phyloP scores from a whole-genome alignment of 2,797 vertebrate genomes.

The Mergus octosetaceus region DNA sequence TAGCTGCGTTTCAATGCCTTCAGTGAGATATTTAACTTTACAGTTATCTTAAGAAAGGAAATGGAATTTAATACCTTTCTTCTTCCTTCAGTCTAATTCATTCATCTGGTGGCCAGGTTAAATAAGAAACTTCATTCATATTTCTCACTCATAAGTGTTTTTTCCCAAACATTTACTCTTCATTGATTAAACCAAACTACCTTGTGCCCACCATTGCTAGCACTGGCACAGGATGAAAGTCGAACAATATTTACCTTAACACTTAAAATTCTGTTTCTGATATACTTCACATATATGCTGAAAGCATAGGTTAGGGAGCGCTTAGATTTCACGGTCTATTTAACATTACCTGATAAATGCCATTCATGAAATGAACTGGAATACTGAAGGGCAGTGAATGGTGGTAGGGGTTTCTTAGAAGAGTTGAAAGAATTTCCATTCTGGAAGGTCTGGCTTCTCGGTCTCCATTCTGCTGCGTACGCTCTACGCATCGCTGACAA shows the following conservation, averaged over 20 bases:
- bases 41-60: slow-evolving; percentile 13
- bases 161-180: neutral
- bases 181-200: neutral
- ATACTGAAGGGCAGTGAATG: slow-evolving; percentile 97
- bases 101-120: neutral
- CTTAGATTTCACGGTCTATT: neutral
- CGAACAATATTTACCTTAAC: neutral
- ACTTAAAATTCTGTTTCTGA: neutral
- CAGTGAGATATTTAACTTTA: neutral
- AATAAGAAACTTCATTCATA: neutral
- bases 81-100: neutral
- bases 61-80: slow-evolving; percentile 24
- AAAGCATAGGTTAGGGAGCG: neutral
- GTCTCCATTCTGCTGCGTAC: slow-evolving; percentile 92
- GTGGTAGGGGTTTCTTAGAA: slow-evolving; percentile 96
- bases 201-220: neutral
- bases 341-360: slow-evolving; percentile 90
- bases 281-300: neutral
- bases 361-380: slow-evolving; percentile 97
- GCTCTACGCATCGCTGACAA: slow-evolving; percentile 94
- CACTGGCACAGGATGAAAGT: neutral
- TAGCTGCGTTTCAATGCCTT: slow-evolving; percentile 23
- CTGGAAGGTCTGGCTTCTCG: slow-evolving; percentile 92
- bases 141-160: neutral
- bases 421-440: slow-evolving; percentile 97